A percentile compares a stretch with the other conserved stretches of the same genome.
phyloP scores from a whole-genome alignment of 2,888 invertebrate genomes.

The Athetis lepigone region DNA sequence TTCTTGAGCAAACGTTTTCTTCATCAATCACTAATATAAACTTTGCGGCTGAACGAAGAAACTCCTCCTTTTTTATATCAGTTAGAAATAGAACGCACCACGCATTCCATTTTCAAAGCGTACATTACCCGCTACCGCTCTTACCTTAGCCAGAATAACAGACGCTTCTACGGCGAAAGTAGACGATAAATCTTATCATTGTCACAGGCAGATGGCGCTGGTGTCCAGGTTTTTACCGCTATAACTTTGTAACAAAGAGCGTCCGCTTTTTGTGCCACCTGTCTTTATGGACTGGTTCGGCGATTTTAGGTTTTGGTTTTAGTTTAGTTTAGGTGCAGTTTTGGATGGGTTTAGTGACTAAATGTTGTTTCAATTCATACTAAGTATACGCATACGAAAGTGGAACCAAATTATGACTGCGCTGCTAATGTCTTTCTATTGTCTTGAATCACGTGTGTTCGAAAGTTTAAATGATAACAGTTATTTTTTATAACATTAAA shows the following conservation, averaged over 20 bases:
- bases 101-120: too few species aligned
- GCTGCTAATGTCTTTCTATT: too few species aligned
- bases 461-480: too few species aligned
- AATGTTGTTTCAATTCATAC: not conserved
- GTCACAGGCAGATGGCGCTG: conserved; percentile 85
- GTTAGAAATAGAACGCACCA: too few species aligned
- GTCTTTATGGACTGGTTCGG: conserved; percentile 63
- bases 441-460: too few species aligned
- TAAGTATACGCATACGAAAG: too few species aligned
- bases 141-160: conserved; percentile 50
- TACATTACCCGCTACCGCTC: conserved; percentile 38
- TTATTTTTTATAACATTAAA: too few species aligned
- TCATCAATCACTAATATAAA: too few species aligned
- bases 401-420: too few species aligned
- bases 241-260: conserved; percentile 82
- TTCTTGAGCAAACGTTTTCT: too few species aligned
- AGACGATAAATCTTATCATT: conserved; percentile 84
- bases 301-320: conserved; percentile 56
- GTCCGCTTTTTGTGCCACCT: conserved; percentile 74
- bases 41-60: too few species aligned
- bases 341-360: not conserved
- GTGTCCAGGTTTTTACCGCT: conserved; percentile 84
- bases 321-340: conserved; percentile 34
- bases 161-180: conserved; percentile 73
- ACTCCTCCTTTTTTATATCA: too few species aligned